A percentile compares a stretch with the other conserved stretches of the same genome.
These are phyloP conservation scores for Diphyllodes magnificus DNA, from an alignment of 2,113 vertebrate genomes.

Conservation along the genomic window DNA sequence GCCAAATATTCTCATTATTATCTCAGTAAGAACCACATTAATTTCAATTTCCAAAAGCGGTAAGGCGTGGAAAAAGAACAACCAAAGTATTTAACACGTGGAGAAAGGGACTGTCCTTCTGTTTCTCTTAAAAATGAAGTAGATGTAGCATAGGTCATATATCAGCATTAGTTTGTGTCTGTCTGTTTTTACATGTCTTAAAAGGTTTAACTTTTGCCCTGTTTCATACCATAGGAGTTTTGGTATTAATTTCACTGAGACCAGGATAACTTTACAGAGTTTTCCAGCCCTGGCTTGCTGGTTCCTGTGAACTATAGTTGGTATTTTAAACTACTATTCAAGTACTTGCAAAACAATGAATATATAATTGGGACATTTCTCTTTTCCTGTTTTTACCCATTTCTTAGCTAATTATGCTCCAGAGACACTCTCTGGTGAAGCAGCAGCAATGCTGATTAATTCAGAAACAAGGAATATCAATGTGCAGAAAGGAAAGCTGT, in stretches of 20 bases:
- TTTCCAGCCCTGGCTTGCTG: background rate
- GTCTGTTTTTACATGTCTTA: background rate
- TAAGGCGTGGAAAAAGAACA: background rate
- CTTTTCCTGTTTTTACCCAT: background rate
- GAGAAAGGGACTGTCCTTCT: background rate
- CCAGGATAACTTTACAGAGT: background rate
- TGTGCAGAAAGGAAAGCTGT: background rate
- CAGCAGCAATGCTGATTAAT: constrained; percentile 10
- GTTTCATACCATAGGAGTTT: background rate
- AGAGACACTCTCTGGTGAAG: background rate
- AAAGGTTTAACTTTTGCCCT: background rate
- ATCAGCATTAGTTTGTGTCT: background rate
- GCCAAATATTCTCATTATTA: background rate
- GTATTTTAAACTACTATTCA: background rate
- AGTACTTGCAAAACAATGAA: background rate
- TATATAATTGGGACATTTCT: background rate
- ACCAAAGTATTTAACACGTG: background rate
- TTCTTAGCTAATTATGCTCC: constrained; percentile 24
- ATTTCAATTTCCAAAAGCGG: background rate
- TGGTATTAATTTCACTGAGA: background rate
- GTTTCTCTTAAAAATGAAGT: background rate
- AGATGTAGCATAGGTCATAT: background rate
- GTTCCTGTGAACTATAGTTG: background rate
- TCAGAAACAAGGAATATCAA: background rate
- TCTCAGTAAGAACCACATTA: background rate